These are phyloP conservation scores for Philaenus spumarius DNA, from an alignment of 1,140 invertebrate species.

Conservation along the genomic window DNA sequence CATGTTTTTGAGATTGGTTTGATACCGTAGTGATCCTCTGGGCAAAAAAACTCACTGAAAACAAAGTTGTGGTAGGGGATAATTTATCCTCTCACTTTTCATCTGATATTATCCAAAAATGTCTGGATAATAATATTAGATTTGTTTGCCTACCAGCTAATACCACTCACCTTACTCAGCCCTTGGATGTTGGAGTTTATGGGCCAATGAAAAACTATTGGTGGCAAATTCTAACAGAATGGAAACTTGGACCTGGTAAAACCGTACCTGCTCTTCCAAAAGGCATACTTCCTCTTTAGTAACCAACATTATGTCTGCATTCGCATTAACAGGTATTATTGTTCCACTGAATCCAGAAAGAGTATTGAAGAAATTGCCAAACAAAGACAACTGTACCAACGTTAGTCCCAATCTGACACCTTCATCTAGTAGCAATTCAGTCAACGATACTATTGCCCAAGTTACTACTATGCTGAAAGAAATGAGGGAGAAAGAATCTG, in stretches of 20 bases:
- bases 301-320: too few relatives aligned
- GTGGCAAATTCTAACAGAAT: conserved; percentile 35
- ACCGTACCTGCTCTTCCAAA: conserved; percentile 7
- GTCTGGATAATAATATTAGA: conserved; percentile 35
- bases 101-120: conserved; percentile 31
- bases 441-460: too few relatives aligned
- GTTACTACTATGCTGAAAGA: too few relatives aligned
- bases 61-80: conserved; percentile 35
- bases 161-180: conserved; percentile 39
- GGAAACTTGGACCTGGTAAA: conserved; percentile 25
- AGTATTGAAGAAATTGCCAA: too few relatives aligned
- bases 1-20: conserved; percentile 39
- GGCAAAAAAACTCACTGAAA: conserved; percentile 20
- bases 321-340: too few relatives aligned
- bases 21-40: conserved; percentile 27
- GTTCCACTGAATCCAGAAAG: too few relatives aligned
- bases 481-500: too few relatives aligned
- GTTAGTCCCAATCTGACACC: too few relatives aligned
- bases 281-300: neutral
- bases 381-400: too few relatives aligned
- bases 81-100: conserved; percentile 39
- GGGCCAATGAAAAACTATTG: conserved; percentile 36
- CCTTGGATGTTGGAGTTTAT: conserved; percentile 41
- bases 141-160: conserved; percentile 40
- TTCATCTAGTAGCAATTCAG: too few relatives aligned